A percentile compares a stretch with the other conserved stretches of the same genome.
These are phyloP conservation scores for Gymnoscelis rufifasciata DNA, from an alignment of 2,888 invertebrate species.

Conservation along the genomic window DNA sequence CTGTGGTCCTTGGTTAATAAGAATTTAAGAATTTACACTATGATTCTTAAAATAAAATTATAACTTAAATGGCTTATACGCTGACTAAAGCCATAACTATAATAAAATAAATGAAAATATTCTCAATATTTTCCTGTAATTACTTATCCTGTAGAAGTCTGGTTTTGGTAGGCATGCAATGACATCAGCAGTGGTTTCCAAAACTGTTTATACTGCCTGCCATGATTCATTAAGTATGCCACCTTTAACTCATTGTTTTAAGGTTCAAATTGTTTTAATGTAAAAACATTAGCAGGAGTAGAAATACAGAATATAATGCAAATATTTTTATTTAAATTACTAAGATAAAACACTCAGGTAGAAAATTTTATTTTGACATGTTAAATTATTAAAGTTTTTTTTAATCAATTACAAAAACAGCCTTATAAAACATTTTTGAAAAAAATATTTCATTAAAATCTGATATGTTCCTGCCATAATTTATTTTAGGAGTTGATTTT, in stretches of 20 bases:
- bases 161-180: conserved; percentile 24
- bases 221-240: conserved; percentile 2
- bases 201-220: conserved; percentile 1
- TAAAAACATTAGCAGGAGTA: neutral
- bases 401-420: too few relatives aligned
- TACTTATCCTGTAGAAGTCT: neutral
- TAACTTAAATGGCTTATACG: too few relatives aligned
- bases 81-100: too few relatives aligned
- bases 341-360: too few relatives aligned
- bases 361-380: too few relatives aligned
- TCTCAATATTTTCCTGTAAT: neutral
- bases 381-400: too few relatives aligned
- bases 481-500: too few relatives aligned
- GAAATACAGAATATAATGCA: neutral
- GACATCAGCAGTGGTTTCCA: conserved; percentile 3
- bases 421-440: too few relatives aligned
- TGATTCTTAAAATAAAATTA: too few relatives aligned
- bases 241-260: neutral
- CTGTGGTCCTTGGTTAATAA: conserved; percentile 30
- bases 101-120: neutral
- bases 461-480: too few relatives aligned
- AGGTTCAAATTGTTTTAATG: neutral
- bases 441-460: too few relatives aligned
- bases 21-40: neutral
- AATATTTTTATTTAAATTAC: too few relatives aligned